Base-by-base conservation (phyloP, 1,140 invertebrate species). In the Tetraneura akinire region DNA sequence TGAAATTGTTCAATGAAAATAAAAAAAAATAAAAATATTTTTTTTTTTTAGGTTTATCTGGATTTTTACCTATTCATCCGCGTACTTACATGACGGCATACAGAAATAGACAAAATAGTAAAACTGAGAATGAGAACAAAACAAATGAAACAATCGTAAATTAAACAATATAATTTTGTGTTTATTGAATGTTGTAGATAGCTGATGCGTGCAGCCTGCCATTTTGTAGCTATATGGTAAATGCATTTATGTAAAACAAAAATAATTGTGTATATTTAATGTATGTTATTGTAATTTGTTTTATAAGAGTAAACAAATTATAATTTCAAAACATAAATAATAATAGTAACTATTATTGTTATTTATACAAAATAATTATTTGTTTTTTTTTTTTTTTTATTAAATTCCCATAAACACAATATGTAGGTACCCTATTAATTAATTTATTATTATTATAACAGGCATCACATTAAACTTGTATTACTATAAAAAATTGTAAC, bases 61-160 rank as follows among this genome's bases (percentile, higher is more conserved):
- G 92, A 37, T 91, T 92, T 80, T 88, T 92, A 42, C 92, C 92
- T 0, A 89, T 93, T 60, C 91, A 93, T 85, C 92, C 92, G 3
- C 86, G 84, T 78, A 89, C 90, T 9, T 92, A 91, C 82, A 90
- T 91, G 87, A 88, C 82, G 11, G 90, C 92, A 3, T 93, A 92
- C 92, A 88, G 89, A 82, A 90, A 89, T 82, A 87, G 92, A 83
- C 85, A 81, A 83, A 80, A 80, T 74, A 84, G 80, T 42, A 76
- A 82, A 82, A 73, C 84, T 74, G 81, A 80, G 21, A 45, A 3
- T n/a, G n/a, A 21, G 3, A 78, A 47, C 55, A 42, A 1, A 71
- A n/a, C n/a, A n/a, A n/a, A 14, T n/a, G 55, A 78, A 45, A 60
- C 53, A 16, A 42, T 16, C 1, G n/a, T 29, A 11, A 57, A 45